Base-by-base conservation (phyloP, 2,888 invertebrate genomes). In the Caenorhabditis angaria region DNA sequence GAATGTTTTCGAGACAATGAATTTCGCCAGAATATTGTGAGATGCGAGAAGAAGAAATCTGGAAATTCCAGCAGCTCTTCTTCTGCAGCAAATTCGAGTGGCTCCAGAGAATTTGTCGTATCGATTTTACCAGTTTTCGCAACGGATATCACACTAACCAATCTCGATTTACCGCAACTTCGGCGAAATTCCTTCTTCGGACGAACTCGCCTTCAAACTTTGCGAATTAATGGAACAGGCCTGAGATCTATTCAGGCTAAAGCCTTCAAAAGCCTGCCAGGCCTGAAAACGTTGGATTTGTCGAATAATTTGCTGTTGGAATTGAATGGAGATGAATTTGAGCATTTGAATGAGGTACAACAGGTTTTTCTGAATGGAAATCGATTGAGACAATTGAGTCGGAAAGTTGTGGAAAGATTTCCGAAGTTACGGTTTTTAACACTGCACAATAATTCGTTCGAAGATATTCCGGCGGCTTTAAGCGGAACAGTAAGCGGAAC, bases 61-160 rank as follows among this genome's bases (percentile, higher is more conserved):
- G 2, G 48, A 5, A 28, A 8, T 22, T 35, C 8, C 35, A 10
- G 6, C 35, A 6, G 35, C 35, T 35, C 12, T 54, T 54, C 24
- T 54, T n/a, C n/a, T 3, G 25, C 27, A 12, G 2, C 8, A 12
- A 35, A 50, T 27, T 67, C 72, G 22, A 55, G 53, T 5, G n/a
- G n/a, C n/a, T n/a, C n/a, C n/a, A 55, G 72, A 6, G 66, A 78
- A 35, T 75, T 67, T 29, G 61, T 68, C 6, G 65, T 92, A 91
- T 92, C 93, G 79, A 91, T 92, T 89, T 93, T 94, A 87, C 94
- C 94, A 12, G 94, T 94, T 93, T 93, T 94, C 88, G 93, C 94
- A 70, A 94, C 94, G n/a, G 92, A 93, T 87, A 90, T 94, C 78
- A 93, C 93, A 87, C 90, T 94, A 74, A 94, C 94, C 88, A 94